phyloP scores from a whole-genome alignment of 2,888 invertebrate species.

The Parelbella ahira region DNA sequence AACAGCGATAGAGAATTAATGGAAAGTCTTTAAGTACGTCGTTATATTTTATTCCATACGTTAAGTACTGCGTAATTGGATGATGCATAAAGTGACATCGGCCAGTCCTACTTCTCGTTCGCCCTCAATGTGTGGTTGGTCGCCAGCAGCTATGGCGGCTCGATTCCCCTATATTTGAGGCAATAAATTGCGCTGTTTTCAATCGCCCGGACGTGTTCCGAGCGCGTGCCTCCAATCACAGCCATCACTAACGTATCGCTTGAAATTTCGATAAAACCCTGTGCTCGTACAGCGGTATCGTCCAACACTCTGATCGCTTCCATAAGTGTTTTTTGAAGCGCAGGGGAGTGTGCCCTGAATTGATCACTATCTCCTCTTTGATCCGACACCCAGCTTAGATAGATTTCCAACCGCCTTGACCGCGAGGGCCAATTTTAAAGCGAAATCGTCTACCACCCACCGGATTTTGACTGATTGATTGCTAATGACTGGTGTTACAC shows the following conservation, averaged over 20 bases:
- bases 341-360: conserved; percentile 31
- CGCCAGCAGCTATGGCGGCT: conserved; percentile 63
- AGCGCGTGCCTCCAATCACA: conserved; percentile 68
- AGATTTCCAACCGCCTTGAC: conserved; percentile 42
- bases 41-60: too few species aligned
- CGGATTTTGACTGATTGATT: conserved; percentile 65
- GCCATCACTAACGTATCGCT: conserved; percentile 46
- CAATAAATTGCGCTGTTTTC: conserved; percentile 70
- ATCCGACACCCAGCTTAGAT: conserved; percentile 28
- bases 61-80: too few species aligned
- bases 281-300: conserved; percentile 43
- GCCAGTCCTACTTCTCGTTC: conserved; percentile 8
- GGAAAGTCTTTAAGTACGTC: too few species aligned
- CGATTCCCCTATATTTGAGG: conserved; percentile 62
- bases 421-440: conserved; percentile 50
- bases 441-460: conserved; percentile 50
- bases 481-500: conserved; percentile 71
- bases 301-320: conserved; percentile 36
- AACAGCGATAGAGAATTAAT: too few species aligned
- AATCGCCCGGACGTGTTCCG: conserved; percentile 64
- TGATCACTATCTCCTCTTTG: conserved; percentile 40
- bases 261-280: conserved; percentile 65
- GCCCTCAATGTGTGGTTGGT: conserved; percentile 49
- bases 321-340: conserved; percentile 10
- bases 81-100: conserved; percentile 24